These are phyloP conservation scores for Vanessa atalanta DNA, from an alignment of 1,140 invertebrate species.

Conservation along the genomic window DNA sequence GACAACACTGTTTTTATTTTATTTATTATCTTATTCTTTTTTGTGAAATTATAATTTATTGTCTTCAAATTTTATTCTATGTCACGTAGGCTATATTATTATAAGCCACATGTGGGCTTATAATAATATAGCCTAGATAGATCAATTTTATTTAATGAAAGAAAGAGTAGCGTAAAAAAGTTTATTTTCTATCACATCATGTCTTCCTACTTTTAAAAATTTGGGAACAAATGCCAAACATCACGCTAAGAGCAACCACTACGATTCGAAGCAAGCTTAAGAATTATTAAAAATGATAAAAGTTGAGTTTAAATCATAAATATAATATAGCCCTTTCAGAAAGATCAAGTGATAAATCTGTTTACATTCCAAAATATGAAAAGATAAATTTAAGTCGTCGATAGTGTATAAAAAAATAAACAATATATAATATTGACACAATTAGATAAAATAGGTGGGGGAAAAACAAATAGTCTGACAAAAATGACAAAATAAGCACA, in stretches of 20 bases:
- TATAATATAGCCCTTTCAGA: not conserved
- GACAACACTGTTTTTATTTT: not conserved
- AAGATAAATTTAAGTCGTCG: not conserved
- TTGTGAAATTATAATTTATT: no score
- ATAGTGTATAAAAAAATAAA: not conserved
- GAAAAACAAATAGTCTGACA: no score
- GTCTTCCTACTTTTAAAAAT: constrained; percentile 71
- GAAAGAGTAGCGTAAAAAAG: constrained; percentile 72
- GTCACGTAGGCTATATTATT: no score
- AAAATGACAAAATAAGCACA: no score
- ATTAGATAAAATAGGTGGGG: no score
- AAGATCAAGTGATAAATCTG: not conserved
- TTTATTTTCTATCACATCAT: constrained; percentile 79
- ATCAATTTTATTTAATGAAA: constrained; percentile 21
- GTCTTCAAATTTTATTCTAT: no score
- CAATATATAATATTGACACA: not conserved
- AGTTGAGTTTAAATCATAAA: not conserved
- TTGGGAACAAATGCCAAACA: constrained; percentile 73
- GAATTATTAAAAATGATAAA: constrained; percentile 4
- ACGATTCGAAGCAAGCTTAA: constrained; percentile 64
- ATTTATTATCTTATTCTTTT: no score
- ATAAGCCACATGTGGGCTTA: no score
- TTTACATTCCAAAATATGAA: not conserved
- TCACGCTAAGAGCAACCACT: constrained; percentile 63
- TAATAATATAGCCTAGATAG: no score